Percentiles rank a stretch among this genome's conserved stretches.
phyloP scores from a whole-genome alignment of 2,113 vertebrate species.

The Prunella himalayana region DNA sequence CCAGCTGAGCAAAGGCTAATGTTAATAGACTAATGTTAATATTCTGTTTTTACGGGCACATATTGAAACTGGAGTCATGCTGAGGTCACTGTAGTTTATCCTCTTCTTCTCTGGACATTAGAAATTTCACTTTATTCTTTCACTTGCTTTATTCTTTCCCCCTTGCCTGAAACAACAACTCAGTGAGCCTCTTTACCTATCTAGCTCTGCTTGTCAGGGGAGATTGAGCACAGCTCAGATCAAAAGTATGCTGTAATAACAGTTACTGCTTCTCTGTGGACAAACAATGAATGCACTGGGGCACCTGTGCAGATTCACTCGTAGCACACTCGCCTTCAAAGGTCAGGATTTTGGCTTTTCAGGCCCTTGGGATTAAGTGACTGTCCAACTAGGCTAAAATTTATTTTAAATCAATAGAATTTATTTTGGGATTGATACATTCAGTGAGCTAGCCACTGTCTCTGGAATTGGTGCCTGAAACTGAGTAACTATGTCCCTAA shows the following conservation, averaged over 20 bases:
- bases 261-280: neutral
- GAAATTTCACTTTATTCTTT: neutral
- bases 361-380: neutral
- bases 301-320: neutral
- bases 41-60: neutral
- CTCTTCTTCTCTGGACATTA: neutral
- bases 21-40: neutral
- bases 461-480: neutral
- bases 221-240: neutral
- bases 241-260: neutral
- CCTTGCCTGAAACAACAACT: neutral
- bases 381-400: neutral
- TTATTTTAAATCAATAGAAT: neutral
- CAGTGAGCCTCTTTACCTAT: neutral
- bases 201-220: neutral
- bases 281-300: neutral
- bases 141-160: neutral
- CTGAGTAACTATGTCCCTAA: neutral
- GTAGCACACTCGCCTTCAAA: neutral
- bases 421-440: neutral
- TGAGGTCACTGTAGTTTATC: neutral
- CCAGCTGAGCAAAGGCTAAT: neutral
- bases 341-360: neutral
- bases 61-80: neutral
- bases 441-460: neutral